These are phyloP conservation scores for Carassius auratus DNA, from an alignment of 2,113 vertebrate species.

Conservation along the genomic window DNA sequence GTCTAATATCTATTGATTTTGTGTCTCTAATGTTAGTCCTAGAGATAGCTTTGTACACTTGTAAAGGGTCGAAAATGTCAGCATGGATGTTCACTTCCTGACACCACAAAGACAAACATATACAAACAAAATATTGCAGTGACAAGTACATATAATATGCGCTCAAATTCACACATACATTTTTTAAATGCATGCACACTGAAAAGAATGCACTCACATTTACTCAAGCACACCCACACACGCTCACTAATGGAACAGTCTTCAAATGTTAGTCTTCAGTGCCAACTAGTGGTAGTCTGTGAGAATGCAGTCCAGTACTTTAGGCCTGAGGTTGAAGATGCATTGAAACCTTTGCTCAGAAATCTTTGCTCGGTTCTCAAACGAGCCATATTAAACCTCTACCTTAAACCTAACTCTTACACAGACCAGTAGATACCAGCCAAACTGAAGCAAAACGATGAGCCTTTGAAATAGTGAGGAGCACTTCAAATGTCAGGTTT, in stretches of 20 bases:
- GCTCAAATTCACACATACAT: neutral
- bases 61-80: constrained; percentile 1
- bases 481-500: neutral
- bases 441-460: neutral
- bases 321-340: neutral
- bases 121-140: constrained; percentile 12
- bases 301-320: neutral
- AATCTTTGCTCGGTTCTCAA: neutral
- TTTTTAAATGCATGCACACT: neutral
- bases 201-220: constrained; percentile 7
- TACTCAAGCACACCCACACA: constrained; percentile 12
- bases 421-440: neutral
- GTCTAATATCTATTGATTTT: constrained; percentile 55
- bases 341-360: neutral
- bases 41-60: constrained; percentile 16
- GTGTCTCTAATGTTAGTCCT: constrained; percentile 22
- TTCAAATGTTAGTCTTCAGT: constrained; percentile 53
- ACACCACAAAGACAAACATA: constrained; percentile 13
- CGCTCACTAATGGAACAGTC: neutral
- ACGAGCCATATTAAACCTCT: neutral
- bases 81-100: neutral
- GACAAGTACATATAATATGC: neutral
- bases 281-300: constrained; percentile 54
- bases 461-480: neutral
- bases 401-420: neutral